Conservation (phyloP, 2,797 vertebrate genomes). For the Anguilla marmorata region DNA sequence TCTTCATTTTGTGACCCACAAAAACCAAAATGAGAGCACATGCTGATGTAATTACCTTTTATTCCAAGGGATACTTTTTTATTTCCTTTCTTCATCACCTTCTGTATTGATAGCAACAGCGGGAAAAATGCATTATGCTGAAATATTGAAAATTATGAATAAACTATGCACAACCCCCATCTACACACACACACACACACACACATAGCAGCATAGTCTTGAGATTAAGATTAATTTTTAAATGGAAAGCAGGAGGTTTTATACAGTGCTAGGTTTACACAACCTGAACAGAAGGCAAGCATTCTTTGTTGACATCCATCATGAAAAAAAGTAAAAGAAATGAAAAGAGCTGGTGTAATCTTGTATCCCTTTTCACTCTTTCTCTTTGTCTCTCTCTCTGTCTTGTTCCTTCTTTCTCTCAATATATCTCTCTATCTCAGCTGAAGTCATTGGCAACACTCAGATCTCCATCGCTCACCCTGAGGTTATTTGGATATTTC, state of each 20-base stretch:
- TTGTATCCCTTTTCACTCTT: conserved; percentile 44
- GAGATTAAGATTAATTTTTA: conserved; percentile 46
- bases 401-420: conserved; percentile 41
- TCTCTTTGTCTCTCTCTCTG: conserved; percentile 42
- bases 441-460: conserved; percentile 55
- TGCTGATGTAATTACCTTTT: neutral
- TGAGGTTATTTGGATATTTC: conserved; percentile 67
- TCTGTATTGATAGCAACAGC: conserved; percentile 40
- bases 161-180: neutral
- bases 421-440: conserved; percentile 30
- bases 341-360: conserved; percentile 48
- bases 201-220: conserved; percentile 37
- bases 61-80: conserved; percentile 38
- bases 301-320: conserved; percentile 50
- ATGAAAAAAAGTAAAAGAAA: conserved; percentile 50
- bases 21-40: neutral
- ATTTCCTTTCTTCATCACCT: conserved; percentile 28
- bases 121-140: conserved; percentile 61
- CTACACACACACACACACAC: neutral
- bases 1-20: conserved; percentile 31
- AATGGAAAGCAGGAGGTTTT: conserved; percentile 28
- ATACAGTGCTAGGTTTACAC: conserved; percentile 20
- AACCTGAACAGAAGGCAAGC: conserved; percentile 12
- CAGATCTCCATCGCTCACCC: conserved; percentile 59
- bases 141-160: conserved; percentile 26